Evolutionary conservation across 2,888 invertebrate genomes (phyloP), one percentile per base, ranked within the genome.

Genomic region (Acrocera orbiculus): DNA sequence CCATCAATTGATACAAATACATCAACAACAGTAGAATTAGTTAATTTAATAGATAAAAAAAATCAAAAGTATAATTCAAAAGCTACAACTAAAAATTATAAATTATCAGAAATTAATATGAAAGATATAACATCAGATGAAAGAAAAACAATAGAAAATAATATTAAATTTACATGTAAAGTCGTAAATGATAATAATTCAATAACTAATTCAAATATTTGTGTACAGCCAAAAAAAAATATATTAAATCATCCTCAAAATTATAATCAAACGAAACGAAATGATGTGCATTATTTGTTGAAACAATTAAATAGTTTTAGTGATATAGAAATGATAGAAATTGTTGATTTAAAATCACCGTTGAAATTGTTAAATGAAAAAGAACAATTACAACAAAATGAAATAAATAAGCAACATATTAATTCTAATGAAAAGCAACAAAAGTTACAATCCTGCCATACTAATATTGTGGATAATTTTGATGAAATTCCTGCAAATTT

Each of bases 281-380:
- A 57, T 58, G 59, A 58, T 58, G 58, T 58, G 52, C 58, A 58
- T 58, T 58, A 58, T 58, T 58, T 58, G 59, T 57, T 58, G 56
- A 58, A 58, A 58, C 58, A 58, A 56, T 57, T 58, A 56, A 58
- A 58, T 58, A 58, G 59, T 57, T 58, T 58, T 58, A 58, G 57
- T 56, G 59, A 58, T 54, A 58, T 58, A 49, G 58, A 58, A 54
- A 55, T 58, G 56, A 58, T 58, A 58, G 58, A 56, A 54, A 58
- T 58, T 53, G 56, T 58, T 58, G 58, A 58, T 54, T 54, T 58
- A 52, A 38, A 46, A 35, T 40, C 38, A 29, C 45, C 28, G 11
- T 13, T 4, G 11, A 7, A 8, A 19, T 16, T 10, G 13, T 16
- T 10, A 11, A 37, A 41, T 28, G 40, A 42, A 36, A 42, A 42